These are phyloP conservation scores for Arenicola marina DNA, from an alignment of 2,888 invertebrate species.

Conservation along the genomic window DNA sequence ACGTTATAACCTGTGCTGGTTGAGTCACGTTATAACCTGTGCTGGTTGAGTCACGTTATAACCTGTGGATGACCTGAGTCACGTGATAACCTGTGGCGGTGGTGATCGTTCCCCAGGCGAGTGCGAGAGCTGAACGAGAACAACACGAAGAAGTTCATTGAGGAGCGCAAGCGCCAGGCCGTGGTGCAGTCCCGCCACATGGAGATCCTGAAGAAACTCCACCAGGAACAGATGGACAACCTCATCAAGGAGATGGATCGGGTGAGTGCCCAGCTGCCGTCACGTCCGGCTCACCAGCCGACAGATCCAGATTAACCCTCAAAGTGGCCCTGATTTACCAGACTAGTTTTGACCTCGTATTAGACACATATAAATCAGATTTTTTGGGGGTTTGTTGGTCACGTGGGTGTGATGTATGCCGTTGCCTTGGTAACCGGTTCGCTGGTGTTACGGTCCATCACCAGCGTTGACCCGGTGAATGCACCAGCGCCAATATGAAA, in stretches of 20 bases:
- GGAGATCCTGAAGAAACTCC: constrained; percentile 55
- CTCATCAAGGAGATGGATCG: constrained; percentile 61
- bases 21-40: no score
- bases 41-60: no score
- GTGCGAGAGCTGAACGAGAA: constrained; percentile 89
- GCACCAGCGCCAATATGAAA: no score
- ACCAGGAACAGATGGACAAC: constrained; percentile 77
- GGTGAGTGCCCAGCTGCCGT: constrained; percentile 13
- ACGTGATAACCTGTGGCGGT: background rate
- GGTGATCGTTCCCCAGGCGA: constrained; percentile 64
- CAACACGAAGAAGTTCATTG: constrained; percentile 96
- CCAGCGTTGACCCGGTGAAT: no score
- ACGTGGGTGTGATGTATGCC: background rate
- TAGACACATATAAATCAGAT: background rate
- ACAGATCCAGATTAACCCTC: background rate
- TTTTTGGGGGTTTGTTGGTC: background rate
- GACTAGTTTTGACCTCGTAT: no score
- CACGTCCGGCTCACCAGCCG: background rate
- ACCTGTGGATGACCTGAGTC: no score
- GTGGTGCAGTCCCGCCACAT: constrained; percentile 53
- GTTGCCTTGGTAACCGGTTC: background rate
- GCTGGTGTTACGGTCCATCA: background rate
- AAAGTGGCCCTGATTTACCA: background rate
- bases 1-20: no score
- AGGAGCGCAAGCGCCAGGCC: constrained; percentile 71